Evolutionary conservation across 2,797 vertebrate species (phyloP), one percentile per base, ranked within the genome.

Genomic region (Sternotherus odoratus): DNA sequence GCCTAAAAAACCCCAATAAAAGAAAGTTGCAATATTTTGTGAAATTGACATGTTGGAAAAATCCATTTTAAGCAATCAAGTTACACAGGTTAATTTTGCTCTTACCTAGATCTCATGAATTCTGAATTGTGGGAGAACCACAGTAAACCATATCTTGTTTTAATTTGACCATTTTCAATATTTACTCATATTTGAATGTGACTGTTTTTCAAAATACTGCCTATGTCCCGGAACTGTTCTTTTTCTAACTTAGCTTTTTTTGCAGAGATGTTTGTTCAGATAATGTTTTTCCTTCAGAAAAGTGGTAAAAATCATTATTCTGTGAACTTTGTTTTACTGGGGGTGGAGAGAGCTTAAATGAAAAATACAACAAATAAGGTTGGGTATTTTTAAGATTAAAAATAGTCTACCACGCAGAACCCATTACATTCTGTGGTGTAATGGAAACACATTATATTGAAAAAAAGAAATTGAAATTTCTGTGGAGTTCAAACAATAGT

Each of bases 381-480:
- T 87, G 77, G 75, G 50, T n/a, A 53, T 60, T 92, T 86, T 87
- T 77, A 87, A 88, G 60, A 79, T 91, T 91, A 88, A 74, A 89
- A 95, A 39, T 82, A n/a, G 19, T 49, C 79, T 87, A 4, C 46
- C 60, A 69, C 48, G 77, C 30, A 91, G 57, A 93, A 56, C 3
- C 57, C 46, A n/a, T 93, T 93, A 77, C 46, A 5, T 93, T 94
- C 90, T 90, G 36, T 88, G 85, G 88, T 83, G 88, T 92, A 94
- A 79, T 46, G 80, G 46, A 84, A 87, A 87, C n/a, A 72, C 63
- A 33, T 23, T 82, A 12, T 66, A 48, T 49, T 92, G 85, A 91
- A 82, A 75, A 88, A 87, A 95, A 90, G 81, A 87, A 92, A 88
- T 19, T 49, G 33, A 74, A 90, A 95, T 95, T 93, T 94, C 85